Percentiles rank a stretch among this genome's conserved stretches.
Conservation (phyloP, 1,140 invertebrate genomes). For the Eurosta solidaginis region DNA sequence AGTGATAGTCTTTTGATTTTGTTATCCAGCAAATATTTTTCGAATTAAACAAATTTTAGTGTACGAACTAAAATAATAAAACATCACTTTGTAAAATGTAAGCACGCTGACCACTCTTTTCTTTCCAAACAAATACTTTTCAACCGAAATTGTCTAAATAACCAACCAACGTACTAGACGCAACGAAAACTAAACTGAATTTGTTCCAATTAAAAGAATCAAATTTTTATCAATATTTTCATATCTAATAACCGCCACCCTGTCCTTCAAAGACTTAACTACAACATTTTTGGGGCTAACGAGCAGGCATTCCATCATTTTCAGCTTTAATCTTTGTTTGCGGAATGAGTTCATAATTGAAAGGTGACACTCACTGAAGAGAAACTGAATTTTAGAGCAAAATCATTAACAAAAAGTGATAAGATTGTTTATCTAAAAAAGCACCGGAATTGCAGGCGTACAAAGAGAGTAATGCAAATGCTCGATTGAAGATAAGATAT, state of each 20-base stretch:
- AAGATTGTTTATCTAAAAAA: conserved; percentile 1
- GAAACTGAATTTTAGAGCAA: not conserved
- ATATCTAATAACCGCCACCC: not conserved
- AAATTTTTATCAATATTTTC: not conserved
- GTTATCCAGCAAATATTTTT: too few species aligned
- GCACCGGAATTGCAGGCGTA: not conserved
- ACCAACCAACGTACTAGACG: not conserved
- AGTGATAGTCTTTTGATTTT: not conserved
- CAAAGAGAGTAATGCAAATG: too few species aligned
- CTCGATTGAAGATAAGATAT: too few species aligned
- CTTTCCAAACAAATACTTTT: not conserved
- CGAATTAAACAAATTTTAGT: not conserved
- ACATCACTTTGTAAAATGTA: not conserved
- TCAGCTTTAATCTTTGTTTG: not conserved
- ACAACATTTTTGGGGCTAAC: not conserved
- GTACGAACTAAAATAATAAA: not conserved
- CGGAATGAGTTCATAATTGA: not conserved
- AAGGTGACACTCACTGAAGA: not conserved
- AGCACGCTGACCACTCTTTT: not conserved
- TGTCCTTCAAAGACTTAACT: not conserved
- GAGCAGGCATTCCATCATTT: not conserved
- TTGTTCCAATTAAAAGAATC: not conserved
- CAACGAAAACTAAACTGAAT: not conserved
- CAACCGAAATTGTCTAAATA: not conserved
- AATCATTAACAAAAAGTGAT: not conserved